A percentile compares a stretch with the other conserved stretches of the same genome.
These are phyloP conservation scores for Oreonectes daqikongensis DNA, from an alignment of 2,797 vertebrate species.

Conservation along the genomic window DNA sequence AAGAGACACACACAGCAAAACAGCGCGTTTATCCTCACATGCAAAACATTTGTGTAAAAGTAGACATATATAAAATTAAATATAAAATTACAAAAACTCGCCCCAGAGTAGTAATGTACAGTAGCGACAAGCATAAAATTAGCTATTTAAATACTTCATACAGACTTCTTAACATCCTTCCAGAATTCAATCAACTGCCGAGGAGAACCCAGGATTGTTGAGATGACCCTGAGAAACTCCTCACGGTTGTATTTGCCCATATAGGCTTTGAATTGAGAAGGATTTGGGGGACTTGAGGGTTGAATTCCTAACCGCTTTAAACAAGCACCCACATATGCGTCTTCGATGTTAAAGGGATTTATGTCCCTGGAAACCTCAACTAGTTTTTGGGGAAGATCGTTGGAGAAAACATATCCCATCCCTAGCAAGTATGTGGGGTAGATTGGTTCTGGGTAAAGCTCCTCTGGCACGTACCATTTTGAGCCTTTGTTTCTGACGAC, in stretches of 20 bases:
- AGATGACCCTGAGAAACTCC: slow-evolving; percentile 64
- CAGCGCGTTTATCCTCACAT: too few relatives aligned
- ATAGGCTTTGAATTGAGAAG: slow-evolving; percentile 61
- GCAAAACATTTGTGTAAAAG: too few relatives aligned
- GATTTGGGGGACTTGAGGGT: slow-evolving; percentile 42
- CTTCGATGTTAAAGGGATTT: slow-evolving; percentile 77
- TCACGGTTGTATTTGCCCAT: slow-evolving; percentile 60
- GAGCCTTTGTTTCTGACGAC: slow-evolving; percentile 61
- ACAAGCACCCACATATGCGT: slow-evolving; percentile 78
- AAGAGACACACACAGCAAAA: too few relatives aligned
- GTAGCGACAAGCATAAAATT: neutral
- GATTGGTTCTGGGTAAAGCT: slow-evolving; percentile 62
- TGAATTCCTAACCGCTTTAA: slow-evolving; percentile 63
- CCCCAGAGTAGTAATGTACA: too few relatives aligned
- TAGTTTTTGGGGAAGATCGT: slow-evolving; percentile 64
- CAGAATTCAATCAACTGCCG: slow-evolving; percentile 68
- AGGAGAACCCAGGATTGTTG: slow-evolving; percentile 69
- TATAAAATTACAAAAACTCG: too few relatives aligned
- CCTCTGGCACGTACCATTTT: slow-evolving; percentile 74
- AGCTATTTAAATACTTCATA: neutral
- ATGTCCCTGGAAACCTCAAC: slow-evolving; percentile 67
- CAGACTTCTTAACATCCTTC: slow-evolving; percentile 64
- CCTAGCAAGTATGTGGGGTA: slow-evolving; percentile 78
- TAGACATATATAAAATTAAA: too few relatives aligned
- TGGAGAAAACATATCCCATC: slow-evolving; percentile 80